Percentiles rank a stretch among this genome's conserved stretches.
Evolutionary conservation across 2,113 vertebrate species (phyloP).

Genomic region (Corapipo altera): DNA sequence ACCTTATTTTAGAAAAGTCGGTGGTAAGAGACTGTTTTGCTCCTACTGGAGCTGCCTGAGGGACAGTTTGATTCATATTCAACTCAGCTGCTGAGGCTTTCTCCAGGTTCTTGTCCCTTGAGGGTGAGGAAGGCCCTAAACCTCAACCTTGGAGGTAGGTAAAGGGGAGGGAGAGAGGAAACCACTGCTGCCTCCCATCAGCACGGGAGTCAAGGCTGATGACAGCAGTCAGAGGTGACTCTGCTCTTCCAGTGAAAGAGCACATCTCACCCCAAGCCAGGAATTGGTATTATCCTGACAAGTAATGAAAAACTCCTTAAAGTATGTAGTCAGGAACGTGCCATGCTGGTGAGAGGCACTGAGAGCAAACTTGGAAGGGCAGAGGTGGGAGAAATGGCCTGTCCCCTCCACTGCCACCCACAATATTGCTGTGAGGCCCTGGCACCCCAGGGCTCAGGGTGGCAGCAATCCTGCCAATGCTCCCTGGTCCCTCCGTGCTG

Average conservation of each 20-base stretch:
- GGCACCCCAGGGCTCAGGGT: fast-evolving
- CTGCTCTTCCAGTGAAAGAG: not conserved
- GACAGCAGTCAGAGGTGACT: not conserved
- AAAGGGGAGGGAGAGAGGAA: not conserved
- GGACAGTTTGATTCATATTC: not conserved
- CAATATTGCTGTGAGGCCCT: not conserved
- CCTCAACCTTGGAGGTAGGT: not conserved
- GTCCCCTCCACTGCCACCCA: not conserved
- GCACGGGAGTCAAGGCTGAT: not conserved
- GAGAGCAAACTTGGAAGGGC: not conserved
- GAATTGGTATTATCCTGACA: not conserved
- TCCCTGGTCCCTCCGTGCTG: not conserved
- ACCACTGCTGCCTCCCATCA: not conserved
- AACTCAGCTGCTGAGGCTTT: not conserved
- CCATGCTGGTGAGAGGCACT: not conserved
- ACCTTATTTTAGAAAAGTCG: conserved; percentile 5
- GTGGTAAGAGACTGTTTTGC: not conserved
- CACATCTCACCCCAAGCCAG: not conserved
- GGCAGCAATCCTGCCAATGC: not conserved
- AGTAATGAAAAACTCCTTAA: not conserved
- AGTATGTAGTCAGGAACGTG: not conserved
- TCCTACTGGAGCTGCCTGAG: not conserved
- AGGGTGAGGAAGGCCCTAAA: not conserved
- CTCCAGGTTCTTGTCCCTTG: not conserved
- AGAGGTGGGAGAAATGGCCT: not conserved